Conservation (phyloP, 2,113 vertebrate genomes). For the Hippoglossus stenolepis region DNA sequence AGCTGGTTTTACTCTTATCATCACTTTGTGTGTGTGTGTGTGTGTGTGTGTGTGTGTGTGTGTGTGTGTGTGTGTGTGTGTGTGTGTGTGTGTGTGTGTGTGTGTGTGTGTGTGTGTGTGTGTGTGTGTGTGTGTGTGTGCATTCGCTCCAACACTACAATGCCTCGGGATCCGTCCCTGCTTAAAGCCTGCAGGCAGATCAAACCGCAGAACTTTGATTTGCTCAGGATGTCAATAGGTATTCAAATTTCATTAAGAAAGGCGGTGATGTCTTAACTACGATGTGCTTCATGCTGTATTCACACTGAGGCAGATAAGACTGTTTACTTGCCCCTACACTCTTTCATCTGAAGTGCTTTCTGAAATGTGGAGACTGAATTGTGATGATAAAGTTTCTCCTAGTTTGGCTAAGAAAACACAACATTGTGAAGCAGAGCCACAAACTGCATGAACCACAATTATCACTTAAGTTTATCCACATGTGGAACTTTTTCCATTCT, state of each 20-base stretch:
- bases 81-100: neutral
- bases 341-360: neutral
- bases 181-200: constrained; percentile 15
- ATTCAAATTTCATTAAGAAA: constrained; percentile 32
- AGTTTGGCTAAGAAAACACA: neutral
- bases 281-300: constrained; percentile 1
- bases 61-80: neutral
- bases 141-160: neutral
- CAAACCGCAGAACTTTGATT: constrained; percentile 38
- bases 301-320: neutral
- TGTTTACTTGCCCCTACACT: neutral
- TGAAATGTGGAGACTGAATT: neutral
- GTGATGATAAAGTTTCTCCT: neutral
- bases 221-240: constrained; percentile 33
- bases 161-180: constrained; percentile 26
- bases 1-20: constrained; percentile 39
- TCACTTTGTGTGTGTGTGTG: neutral
- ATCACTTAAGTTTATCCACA: neutral
- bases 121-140: neutral
- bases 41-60: neutral
- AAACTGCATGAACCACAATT: neutral
- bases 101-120: neutral
- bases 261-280: constrained; percentile 30
- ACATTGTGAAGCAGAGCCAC: neutral
- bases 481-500: too few species aligned